Base-by-base conservation (phyloP, 2,888 invertebrate species). In the Reticulitermes lucifugus region DNA sequence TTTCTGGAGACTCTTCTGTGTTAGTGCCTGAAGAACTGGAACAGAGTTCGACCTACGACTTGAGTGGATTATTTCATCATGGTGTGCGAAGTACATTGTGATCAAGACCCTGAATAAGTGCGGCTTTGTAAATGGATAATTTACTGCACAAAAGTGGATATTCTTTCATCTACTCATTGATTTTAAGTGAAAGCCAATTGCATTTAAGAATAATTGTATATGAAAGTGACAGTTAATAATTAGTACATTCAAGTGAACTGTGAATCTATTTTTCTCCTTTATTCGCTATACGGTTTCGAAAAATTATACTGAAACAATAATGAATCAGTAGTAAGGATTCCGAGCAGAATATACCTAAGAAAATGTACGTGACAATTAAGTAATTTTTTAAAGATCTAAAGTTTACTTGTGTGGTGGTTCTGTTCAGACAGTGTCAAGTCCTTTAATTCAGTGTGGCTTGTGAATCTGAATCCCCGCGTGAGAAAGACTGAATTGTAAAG, bases 1-100 rank as follows among this genome's bases (percentile, higher is more conserved):
- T 77, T 77, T 77, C 51, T 46, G 77, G 77, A 77, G 77, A 7
- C 25, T 65, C 14, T 60, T 21, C 60, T 21, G 43, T 77, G 77
- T 77, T 46, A 46, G 77, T 77, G 77, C 46, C 41, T 46, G 41
- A 77, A 77, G 46, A 77, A 46, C 25, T n/a, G 2, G 5, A n/a
- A n/a, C n/a, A 65, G 6, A 6, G 25, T 55, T 65, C n/a, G 25
- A 65, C 25, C 9, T 65, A 7, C 25, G n/a, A n/a, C n/a, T 25
- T 25, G 6, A 65, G 65, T 65, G 65, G 55, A 5, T 14, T 18
- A 55, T n/a, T 25, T 65, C 65, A n/a, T 4, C n/a, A n/a, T 65
- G 65, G 65, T 65, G 65, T 1, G 55, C 18, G 14, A 55, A 55
- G 18, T 55, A 55, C 1, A 25, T n/a, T 65, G 65, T 65, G 65